A percentile compares a stretch with the other conserved stretches of the same genome.
These are phyloP conservation scores for Anabacerthia variegaticeps DNA, from an alignment of 2,797 vertebrate species.

Conservation along the genomic window DNA sequence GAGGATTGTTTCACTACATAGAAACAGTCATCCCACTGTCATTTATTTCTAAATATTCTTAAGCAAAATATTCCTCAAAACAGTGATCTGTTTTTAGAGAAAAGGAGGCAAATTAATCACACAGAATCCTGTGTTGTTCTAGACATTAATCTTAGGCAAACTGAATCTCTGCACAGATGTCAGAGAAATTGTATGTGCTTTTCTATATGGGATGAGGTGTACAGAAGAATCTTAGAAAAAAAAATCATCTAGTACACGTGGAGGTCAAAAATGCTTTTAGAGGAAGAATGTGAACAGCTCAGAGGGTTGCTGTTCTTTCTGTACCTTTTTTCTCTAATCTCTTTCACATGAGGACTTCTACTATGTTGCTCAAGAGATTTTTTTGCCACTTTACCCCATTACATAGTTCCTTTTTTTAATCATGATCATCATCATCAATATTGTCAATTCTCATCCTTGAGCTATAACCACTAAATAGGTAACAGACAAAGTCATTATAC, in stretches of 20 bases:
- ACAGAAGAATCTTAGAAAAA: not conserved
- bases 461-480: not conserved
- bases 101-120: not conserved
- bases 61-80: not conserved
- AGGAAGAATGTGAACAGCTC: not conserved
- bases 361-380: not conserved
- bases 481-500: not conserved
- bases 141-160: not conserved
- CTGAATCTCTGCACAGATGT: not conserved
- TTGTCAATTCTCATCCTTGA: not conserved
- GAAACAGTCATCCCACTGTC: fast-evolving
- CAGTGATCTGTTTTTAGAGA: not conserved
- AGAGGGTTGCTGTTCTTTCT: not conserved
- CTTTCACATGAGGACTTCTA: not conserved
- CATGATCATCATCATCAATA: not conserved
- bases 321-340: not conserved
- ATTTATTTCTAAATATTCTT: not conserved
- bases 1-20: not conserved
- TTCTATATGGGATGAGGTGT: not conserved
- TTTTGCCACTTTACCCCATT: not conserved
- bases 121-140: not conserved
- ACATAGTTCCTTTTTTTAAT: not conserved
- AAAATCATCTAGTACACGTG: not conserved
- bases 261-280: not conserved
- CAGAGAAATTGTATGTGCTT: not conserved